A percentile compares a stretch with the other conserved stretches of the same genome.
These are phyloP conservation scores for Trichonephila clavata DNA, from an alignment of 1,140 invertebrate species.

Conservation along the genomic window DNA sequence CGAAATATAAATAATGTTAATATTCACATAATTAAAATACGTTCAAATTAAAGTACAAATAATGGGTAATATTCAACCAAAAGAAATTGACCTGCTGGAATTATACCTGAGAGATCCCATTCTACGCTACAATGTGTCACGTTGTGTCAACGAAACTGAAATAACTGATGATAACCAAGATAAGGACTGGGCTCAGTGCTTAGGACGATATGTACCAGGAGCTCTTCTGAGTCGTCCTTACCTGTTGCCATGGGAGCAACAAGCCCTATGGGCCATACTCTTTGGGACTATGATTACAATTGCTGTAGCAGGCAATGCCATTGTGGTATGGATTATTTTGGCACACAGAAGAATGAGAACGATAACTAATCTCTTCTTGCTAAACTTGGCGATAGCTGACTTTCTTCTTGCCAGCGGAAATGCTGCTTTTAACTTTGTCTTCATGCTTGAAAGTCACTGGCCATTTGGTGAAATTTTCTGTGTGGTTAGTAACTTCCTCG, in stretches of 20 bases:
- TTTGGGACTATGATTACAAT: slow-evolving; percentile 86
- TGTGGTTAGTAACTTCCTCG: slow-evolving; percentile 93
- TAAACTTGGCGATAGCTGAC: slow-evolving; percentile 80
- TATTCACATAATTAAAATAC: neutral
- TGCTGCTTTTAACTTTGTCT: slow-evolving; percentile 82
- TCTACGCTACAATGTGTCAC: slow-evolving; percentile 38
- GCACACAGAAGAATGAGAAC: slow-evolving; percentile 85
- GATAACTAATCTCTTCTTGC: slow-evolving; percentile 80
- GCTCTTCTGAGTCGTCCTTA: slow-evolving; percentile 67
- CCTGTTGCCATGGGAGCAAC: slow-evolving; percentile 64
- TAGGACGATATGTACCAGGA: slow-evolving; percentile 57
- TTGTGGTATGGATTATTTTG: slow-evolving; percentile 94
- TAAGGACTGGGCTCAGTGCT: slow-evolving; percentile 65
- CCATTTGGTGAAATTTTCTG: slow-evolving; percentile 92
- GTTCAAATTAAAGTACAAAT: neutral
- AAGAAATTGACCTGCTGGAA: slow-evolving; percentile 64
- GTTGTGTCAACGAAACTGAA: slow-evolving; percentile 43
- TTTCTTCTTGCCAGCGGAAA: slow-evolving; percentile 82
- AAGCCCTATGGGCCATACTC: slow-evolving; percentile 77
- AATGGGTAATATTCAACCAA: slow-evolving; percentile 62
- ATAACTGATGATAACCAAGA: slow-evolving; percentile 31
- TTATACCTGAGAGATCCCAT: slow-evolving; percentile 37
- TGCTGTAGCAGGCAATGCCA: slow-evolving; percentile 90
- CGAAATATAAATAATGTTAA: neutral
- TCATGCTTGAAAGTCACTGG: slow-evolving; percentile 86